These are phyloP conservation scores for Bergia puertoricense DNA, from an alignment of 92 coral and sea anemone genomes.

Conservation along the genomic window DNA sequence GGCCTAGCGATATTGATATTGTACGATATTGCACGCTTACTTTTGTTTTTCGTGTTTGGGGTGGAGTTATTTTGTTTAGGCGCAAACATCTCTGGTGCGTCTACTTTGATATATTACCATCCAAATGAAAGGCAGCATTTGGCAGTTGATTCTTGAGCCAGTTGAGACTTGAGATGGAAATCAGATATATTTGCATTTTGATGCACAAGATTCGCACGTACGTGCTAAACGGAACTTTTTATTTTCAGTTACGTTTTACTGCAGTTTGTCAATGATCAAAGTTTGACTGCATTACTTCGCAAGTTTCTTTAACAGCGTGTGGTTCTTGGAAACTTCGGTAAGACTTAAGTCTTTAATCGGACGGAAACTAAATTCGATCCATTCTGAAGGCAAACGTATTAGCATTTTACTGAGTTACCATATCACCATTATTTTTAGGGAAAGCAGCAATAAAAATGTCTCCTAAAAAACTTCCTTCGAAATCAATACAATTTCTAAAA, in stretches of 20 bases:
- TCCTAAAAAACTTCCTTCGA: too few species aligned
- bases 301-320: background rate
- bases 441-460: background rate
- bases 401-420: background rate
- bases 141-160: background rate
- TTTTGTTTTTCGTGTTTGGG: conserved; percentile 14
- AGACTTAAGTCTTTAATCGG: background rate
- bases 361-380: background rate
- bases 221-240: background rate
- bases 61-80: conserved; percentile 33
- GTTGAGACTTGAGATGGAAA: background rate
- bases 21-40: conserved; percentile 32
- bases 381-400: background rate
- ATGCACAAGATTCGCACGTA: background rate
- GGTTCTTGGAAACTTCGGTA: background rate
- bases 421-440: background rate
- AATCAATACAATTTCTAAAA: background rate
- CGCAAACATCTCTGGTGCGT: background rate
- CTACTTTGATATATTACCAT: conserved; percentile 21
- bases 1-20: conserved; percentile 19
- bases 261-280: background rate
- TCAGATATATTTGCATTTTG: conserved; percentile 25
- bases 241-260: background rate
- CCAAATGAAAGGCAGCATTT: background rate
- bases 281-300: background rate